Conservation (phyloP, 1,140 invertebrate species). For the Drosophila oshimai region DNA sequence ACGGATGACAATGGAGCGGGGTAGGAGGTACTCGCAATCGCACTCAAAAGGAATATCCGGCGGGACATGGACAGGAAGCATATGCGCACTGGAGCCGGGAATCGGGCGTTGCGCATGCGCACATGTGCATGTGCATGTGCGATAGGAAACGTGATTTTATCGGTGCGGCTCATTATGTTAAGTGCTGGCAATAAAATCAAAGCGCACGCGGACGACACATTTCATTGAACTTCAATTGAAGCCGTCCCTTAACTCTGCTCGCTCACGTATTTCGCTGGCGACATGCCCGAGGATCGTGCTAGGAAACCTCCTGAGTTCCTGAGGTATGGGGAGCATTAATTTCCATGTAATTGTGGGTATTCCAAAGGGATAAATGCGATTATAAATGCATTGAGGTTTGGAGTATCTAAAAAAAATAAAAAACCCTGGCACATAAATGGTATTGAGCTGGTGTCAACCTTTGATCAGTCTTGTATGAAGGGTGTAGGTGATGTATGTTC, state of each 20-base stretch:
- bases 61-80: constrained; percentile 72
- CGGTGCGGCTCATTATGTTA: constrained; percentile 73
- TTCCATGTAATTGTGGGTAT: constrained; percentile 49
- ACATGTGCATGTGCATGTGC: constrained; percentile 46
- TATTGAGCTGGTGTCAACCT: constrained; percentile 8
- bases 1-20: constrained; percentile 38
- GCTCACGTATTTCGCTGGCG: constrained; percentile 38
- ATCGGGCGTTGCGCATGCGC: constrained; percentile 38
- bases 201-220: constrained; percentile 58
- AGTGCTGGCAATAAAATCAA: constrained; percentile 79
- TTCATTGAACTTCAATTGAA: constrained; percentile 77
- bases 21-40: no score
- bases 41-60: constrained; percentile 79
- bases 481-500: neutral
- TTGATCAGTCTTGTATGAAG: neutral
- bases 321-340: constrained; percentile 29
- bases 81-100: constrained; percentile 47
- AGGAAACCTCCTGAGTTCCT: constrained; percentile 2
- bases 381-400: constrained; percentile 38
- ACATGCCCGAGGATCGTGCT: constrained; percentile 52
- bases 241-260: constrained; percentile 34
- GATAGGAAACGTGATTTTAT: constrained; percentile 75
- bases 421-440: neutral
- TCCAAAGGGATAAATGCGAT: constrained; percentile 20
- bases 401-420: constrained; percentile 14